phyloP scores from a whole-genome alignment of 2,797 vertebrate genomes.

The Chaetodon trifasciatus region DNA sequence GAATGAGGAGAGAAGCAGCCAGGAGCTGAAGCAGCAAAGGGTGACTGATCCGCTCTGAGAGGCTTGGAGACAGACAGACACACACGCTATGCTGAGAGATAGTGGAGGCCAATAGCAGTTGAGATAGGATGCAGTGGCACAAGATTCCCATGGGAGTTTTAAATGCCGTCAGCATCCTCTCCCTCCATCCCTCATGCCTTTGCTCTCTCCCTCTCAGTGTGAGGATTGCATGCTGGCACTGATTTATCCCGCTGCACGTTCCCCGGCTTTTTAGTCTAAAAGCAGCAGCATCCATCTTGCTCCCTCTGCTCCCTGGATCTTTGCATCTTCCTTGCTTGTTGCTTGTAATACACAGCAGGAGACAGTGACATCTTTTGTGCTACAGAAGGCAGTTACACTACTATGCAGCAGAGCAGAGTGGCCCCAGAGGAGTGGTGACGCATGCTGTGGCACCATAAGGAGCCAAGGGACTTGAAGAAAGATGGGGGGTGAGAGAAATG shows the following conservation, averaged over 20 bases:
- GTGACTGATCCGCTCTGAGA: conserved; percentile 85
- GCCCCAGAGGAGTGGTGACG: conserved; percentile 66
- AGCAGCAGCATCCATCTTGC: conserved; percentile 61
- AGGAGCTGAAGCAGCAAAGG: conserved; percentile 85
- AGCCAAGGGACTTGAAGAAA: conserved; percentile 62
- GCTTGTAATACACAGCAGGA: conserved; percentile 70
- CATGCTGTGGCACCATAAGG: conserved; percentile 64
- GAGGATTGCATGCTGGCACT: conserved; percentile 63
- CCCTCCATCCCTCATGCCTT: conserved; percentile 46
- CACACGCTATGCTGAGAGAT: conserved; percentile 68
- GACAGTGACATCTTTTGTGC: conserved; percentile 67
- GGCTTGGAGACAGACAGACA: conserved; percentile 76
- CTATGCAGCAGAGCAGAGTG: conserved; percentile 59
- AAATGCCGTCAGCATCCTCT: conserved; percentile 78
- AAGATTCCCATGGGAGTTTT: conserved; percentile 78
- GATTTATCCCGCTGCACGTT: conserved; percentile 68
- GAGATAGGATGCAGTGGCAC: conserved; percentile 74
- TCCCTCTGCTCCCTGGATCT: conserved; percentile 42
- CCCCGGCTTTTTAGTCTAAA: conserved; percentile 65
- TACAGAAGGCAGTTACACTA: conserved; percentile 59
- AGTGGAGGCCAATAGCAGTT: conserved; percentile 67
- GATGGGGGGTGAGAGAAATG: conserved; percentile 20
- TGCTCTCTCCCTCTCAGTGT: conserved; percentile 37
- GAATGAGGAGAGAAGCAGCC: conserved; percentile 68
- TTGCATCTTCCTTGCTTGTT: conserved; percentile 58